These are phyloP conservation scores for Idaea biselata DNA, from an alignment of 2,888 invertebrate genomes.

Conservation along the genomic window DNA sequence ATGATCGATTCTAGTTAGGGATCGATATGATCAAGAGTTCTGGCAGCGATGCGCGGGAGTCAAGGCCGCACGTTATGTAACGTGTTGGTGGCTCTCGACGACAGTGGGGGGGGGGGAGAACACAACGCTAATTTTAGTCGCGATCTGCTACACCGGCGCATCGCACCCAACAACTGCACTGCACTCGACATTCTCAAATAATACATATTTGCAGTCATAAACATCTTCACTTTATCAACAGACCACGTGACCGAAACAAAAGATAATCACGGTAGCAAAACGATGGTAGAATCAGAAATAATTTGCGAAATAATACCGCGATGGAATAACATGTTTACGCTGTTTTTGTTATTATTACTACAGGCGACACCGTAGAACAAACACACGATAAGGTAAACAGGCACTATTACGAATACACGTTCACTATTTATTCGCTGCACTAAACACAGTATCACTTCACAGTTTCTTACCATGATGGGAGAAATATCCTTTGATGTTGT, in stretches of 20 bases:
- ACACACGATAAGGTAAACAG: constrained; percentile 32
- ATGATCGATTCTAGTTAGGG: background rate
- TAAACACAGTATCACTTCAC: constrained; percentile 57
- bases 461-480: constrained; percentile 70
- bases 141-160: constrained; percentile 53
- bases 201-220: constrained; percentile 12
- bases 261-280: constrained; percentile 6
- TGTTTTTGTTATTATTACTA: background rate
- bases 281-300: constrained; percentile 9
- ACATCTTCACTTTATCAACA: constrained; percentile 17
- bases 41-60: constrained; percentile 70
- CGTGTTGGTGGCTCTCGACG: constrained; percentile 33
- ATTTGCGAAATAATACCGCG: constrained; percentile 10
- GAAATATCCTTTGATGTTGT: constrained; percentile 42
- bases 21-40: background rate
- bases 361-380: constrained; percentile 18
- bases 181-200: constrained; percentile 23
- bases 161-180: constrained; percentile 41
- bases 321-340: background rate
- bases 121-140: constrained; percentile 70
- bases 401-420: constrained; percentile 48
- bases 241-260: constrained; percentile 15
- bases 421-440: constrained; percentile 48
- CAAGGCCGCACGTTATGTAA: constrained; percentile 77
- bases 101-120: constrained; percentile 59